Percentiles rank a stretch among this genome's conserved stretches.
Evolutionary conservation across 2,797 vertebrate species (phyloP).

Genomic region (Trematomus bernacchii): DNA sequence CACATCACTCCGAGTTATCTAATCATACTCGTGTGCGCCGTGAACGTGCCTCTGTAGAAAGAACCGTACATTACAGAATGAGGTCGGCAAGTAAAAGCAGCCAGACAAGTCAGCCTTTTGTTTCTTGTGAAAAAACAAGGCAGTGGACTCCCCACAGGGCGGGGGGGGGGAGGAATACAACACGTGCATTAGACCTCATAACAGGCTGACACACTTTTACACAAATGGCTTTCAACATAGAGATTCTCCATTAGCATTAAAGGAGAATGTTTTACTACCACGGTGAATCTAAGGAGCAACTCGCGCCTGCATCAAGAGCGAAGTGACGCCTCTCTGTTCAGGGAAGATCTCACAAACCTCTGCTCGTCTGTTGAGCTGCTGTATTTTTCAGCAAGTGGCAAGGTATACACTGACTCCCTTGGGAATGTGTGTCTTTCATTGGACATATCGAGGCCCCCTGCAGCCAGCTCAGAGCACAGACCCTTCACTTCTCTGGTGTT

Average conservation of each 20-base stretch:
- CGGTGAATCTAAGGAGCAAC: slow-evolving; percentile 56
- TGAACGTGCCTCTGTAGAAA: slow-evolving; percentile 25
- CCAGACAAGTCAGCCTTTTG: slow-evolving; percentile 55
- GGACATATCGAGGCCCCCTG: slow-evolving; percentile 34
- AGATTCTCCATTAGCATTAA: slow-evolving; percentile 68
- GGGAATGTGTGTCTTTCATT: slow-evolving; percentile 15
- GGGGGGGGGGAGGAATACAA: slow-evolving; percentile 38
- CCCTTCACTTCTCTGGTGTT: slow-evolving; percentile 50
- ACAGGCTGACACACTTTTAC: slow-evolving; percentile 63
- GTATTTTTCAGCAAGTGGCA: slow-evolving; percentile 58
- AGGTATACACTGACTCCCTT: slow-evolving; percentile 45
- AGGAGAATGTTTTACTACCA: slow-evolving; percentile 46
- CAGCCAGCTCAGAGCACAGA: slow-evolving; percentile 32
- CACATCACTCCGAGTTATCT: slow-evolving; percentile 36
- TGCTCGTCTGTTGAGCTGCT: slow-evolving; percentile 31
- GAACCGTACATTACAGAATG: slow-evolving; percentile 58
- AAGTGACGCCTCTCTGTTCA: slow-evolving; percentile 54
- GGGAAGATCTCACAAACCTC: slow-evolving; percentile 52
- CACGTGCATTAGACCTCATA: slow-evolving; percentile 70
- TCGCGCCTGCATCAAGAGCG: slow-evolving; percentile 26
- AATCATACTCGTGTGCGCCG: slow-evolving; percentile 12
- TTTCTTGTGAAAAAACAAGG: slow-evolving; percentile 42
- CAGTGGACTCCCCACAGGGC: slow-evolving; percentile 40
- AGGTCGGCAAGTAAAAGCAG: slow-evolving; percentile 60
- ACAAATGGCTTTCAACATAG: slow-evolving; percentile 74